phyloP scores from a whole-genome alignment of 2,888 invertebrate genomes.

The Ctena decussata region DNA sequence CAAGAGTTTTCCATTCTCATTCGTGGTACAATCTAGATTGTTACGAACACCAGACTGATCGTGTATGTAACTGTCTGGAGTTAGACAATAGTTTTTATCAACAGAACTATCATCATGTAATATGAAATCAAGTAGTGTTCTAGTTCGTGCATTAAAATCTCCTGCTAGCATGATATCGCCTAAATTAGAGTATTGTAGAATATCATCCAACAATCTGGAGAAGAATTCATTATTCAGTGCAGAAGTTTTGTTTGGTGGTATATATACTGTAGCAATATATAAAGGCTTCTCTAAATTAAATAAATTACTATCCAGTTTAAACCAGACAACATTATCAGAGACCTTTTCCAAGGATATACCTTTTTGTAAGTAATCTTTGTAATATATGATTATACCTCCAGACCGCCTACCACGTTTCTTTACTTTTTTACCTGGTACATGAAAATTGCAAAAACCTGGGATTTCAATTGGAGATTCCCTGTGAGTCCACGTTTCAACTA shows the following conservation, averaged over 20 bases:
- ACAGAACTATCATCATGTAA: background rate
- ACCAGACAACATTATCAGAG: background rate
- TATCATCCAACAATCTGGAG: background rate
- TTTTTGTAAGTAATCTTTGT: background rate
- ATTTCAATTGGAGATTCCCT: background rate
- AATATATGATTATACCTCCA: background rate
- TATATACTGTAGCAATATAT: background rate
- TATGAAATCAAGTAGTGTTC: background rate
- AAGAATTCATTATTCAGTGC: background rate
- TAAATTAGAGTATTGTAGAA: background rate
- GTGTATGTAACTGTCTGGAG: background rate
- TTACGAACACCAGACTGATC: background rate
- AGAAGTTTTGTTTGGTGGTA: background rate
- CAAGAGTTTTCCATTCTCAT: background rate
- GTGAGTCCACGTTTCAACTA: background rate
- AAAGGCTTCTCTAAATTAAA: background rate
- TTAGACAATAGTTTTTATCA: background rate
- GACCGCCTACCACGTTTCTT: background rate
- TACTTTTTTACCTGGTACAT: background rate
- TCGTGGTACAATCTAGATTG: background rate
- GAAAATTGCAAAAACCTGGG: background rate
- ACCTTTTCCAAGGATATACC: background rate
- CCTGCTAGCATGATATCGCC: background rate
- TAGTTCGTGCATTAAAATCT: background rate
- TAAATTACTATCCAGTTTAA: background rate